Percentiles rank a stretch among this genome's conserved stretches.
phyloP scores from a whole-genome alignment of 2,888 invertebrate species.

The Calameuta pallipes region DNA sequence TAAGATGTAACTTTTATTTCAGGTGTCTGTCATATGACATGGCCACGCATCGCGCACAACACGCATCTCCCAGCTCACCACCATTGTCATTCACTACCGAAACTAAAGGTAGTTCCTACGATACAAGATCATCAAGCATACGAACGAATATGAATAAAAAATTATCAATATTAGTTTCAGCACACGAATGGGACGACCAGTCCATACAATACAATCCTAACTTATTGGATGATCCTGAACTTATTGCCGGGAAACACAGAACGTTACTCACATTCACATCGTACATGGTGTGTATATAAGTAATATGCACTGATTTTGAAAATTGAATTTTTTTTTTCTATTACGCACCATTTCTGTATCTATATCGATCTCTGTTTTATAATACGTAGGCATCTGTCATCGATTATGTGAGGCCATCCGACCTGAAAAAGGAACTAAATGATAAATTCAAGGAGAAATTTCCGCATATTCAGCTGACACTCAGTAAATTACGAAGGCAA shows the following conservation, averaged over 20 bases:
- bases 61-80: slow-evolving; percentile 67
- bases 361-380: slow-evolving; percentile 31
- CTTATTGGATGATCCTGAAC: slow-evolving; percentile 91
- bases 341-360: not conserved
- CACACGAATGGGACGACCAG: slow-evolving; percentile 62
- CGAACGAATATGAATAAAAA: not conserved
- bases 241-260: slow-evolving; percentile 89
- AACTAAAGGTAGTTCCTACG: slow-evolving; percentile 60
- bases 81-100: slow-evolving; percentile 63
- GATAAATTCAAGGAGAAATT: slow-evolving; percentile 96
- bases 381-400: slow-evolving; percentile 84
- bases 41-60: slow-evolving; percentile 71
- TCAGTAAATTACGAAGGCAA: slow-evolving; percentile 95
- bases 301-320: not conserved
- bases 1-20: slow-evolving; percentile 39
- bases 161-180: slow-evolving; percentile 35
- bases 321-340: not conserved
- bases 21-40: slow-evolving; percentile 83
- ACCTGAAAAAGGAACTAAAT: slow-evolving; percentile 95
- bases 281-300: slow-evolving; percentile 73
- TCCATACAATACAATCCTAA: slow-evolving; percentile 82
- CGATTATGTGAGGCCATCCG: slow-evolving; percentile 95
- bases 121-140: slow-evolving; percentile 7
- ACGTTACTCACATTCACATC: slow-evolving; percentile 89
- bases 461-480: slow-evolving; percentile 92